Evolutionary conservation across 1,140 invertebrate genomes (phyloP).

Genomic region (Neuroterus valhalla): DNA sequence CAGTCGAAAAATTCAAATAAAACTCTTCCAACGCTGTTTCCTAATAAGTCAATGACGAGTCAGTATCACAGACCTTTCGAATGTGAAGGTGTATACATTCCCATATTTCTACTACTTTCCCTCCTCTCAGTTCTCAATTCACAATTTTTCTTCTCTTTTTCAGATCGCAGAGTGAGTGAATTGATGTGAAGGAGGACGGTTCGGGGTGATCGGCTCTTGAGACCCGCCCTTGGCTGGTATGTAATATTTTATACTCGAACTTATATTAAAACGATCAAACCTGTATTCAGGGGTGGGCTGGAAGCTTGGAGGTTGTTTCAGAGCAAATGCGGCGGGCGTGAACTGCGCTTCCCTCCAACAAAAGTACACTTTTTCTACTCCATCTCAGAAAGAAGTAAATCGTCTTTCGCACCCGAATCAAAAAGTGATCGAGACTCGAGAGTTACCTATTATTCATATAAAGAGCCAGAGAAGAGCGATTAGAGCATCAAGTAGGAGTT

Average conservation of each 20-base stretch:
- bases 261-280: slow-evolving; percentile 19
- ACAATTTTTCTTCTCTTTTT: neutral
- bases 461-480: neutral
- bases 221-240: slow-evolving; percentile 21
- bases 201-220: neutral
- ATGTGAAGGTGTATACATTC: no score
- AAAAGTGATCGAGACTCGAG: slow-evolving; percentile 10
- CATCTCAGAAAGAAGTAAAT: slow-evolving; percentile 6
- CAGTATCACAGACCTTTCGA: no score
- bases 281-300: neutral
- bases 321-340: slow-evolving; percentile 7
- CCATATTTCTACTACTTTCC: no score
- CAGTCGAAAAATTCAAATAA: no score
- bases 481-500: neutral
- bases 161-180: slow-evolving; percentile 1
- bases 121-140: neutral
- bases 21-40: no score
- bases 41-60: no score
- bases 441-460: no score
- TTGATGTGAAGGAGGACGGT: slow-evolving; percentile 1
- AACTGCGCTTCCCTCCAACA: neutral
- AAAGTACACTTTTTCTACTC: slow-evolving; percentile 23
- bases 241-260: slow-evolving; percentile 17
- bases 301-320: neutral
- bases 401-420: slow-evolving; percentile 18